Evolutionary conservation across 2,113 vertebrate genomes (phyloP).

Genomic region (Formicarius rufipectus): DNA sequence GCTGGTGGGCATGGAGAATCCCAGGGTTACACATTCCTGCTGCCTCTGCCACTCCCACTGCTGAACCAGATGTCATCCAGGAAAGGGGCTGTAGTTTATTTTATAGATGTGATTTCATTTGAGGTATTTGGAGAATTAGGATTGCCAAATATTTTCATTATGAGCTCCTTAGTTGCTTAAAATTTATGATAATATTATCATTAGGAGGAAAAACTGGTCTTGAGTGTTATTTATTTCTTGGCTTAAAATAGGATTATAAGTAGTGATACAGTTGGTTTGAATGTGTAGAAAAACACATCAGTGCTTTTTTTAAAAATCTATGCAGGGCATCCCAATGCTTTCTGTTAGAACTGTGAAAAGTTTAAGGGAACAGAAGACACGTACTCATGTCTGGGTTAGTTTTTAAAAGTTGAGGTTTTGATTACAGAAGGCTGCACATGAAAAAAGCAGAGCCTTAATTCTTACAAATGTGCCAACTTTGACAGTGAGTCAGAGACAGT

Average conservation of each 20-base stretch:
- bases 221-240: background rate
- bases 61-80: background rate
- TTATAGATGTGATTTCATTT: background rate
- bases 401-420: background rate
- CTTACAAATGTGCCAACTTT: background rate
- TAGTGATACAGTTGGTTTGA: background rate
- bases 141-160: background rate
- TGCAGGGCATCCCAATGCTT: background rate
- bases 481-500: background rate
- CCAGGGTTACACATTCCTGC: accelerated
- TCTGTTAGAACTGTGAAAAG: background rate
- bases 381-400: background rate
- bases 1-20: background rate
- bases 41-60: background rate
- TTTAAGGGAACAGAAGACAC: background rate
- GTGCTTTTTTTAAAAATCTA: background rate
- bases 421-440: background rate
- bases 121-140: background rate
- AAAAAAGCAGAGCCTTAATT: background rate
- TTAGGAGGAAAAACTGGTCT: background rate
- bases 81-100: background rate
- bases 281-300: background rate
- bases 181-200: background rate
- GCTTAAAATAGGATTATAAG: background rate
- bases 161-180: background rate